These are phyloP conservation scores for Actinostola sp. DNA, from an alignment of 92 coral and sea anemone species.

Conservation along the genomic window DNA sequence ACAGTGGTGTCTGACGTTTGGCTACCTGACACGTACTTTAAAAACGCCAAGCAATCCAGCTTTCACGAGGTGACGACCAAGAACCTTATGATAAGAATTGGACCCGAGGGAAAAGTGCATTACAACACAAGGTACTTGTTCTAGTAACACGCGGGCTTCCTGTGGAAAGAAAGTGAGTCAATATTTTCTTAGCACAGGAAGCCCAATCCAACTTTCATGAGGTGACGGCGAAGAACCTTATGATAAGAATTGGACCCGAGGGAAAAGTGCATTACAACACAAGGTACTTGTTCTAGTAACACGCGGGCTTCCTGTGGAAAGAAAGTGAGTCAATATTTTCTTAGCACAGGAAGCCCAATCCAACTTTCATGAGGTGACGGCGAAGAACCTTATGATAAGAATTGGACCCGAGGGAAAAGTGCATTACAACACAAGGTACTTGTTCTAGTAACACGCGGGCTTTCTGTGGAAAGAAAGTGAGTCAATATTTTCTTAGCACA, in stretches of 20 bases:
- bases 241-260: slow-evolving; percentile 60
- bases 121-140: slow-evolving; percentile 67
- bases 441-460: too few relatives aligned
- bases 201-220: slow-evolving; percentile 58
- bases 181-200: too few relatives aligned
- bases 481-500: too few relatives aligned
- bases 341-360: too few relatives aligned
- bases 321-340: too few relatives aligned
- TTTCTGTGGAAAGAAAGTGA: not conserved
- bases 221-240: slow-evolving; percentile 59
- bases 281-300: too few relatives aligned
- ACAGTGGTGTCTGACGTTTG: slow-evolving; percentile 46
- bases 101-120: slow-evolving; percentile 51
- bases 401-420: slow-evolving; percentile 62
- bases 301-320: too few relatives aligned
- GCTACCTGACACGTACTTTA: slow-evolving; percentile 65
- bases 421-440: slow-evolving; percentile 59
- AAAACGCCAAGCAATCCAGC: slow-evolving; percentile 58
- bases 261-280: slow-evolving; percentile 60
- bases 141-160: too few relatives aligned
- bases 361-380: slow-evolving; percentile 61
- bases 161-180: too few relatives aligned
- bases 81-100: slow-evolving; percentile 61
- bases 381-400: slow-evolving; percentile 54
- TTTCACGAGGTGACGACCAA: slow-evolving; percentile 64